A percentile compares a stretch with the other conserved stretches of the same genome.
phyloP scores from a whole-genome alignment of 2,113 vertebrate genomes.

The Neodontobutis hainanensis region DNA sequence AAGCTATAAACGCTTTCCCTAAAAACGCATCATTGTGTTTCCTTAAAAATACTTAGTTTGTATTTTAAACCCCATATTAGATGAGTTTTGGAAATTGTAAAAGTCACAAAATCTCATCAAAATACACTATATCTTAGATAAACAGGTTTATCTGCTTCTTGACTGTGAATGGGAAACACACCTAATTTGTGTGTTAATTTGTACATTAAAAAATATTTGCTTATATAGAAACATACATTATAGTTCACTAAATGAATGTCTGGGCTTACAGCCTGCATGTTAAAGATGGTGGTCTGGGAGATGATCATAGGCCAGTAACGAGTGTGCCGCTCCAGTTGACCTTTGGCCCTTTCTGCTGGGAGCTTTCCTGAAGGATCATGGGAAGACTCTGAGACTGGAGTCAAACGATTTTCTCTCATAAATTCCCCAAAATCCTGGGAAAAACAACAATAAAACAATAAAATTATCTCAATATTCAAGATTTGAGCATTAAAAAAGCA shows the following conservation, averaged over 20 bases:
- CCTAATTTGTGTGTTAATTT: no score
- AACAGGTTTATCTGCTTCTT: no score
- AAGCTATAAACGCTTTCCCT: background rate
- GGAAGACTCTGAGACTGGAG: slow-evolving; percentile 89
- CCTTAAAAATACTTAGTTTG: no score
- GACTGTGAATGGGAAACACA: no score
- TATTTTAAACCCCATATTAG: no score
- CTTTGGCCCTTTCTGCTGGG: slow-evolving; percentile 90
- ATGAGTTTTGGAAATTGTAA: background rate
- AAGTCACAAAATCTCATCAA: no score
- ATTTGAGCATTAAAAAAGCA: background rate
- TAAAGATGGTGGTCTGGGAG: slow-evolving; percentile 99
- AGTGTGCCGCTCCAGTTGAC: slow-evolving; percentile 94
- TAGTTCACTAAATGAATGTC: no score
- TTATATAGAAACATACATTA: no score
- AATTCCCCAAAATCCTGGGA: slow-evolving; percentile 98
- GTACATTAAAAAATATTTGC: no score
- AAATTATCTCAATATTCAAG: background rate
- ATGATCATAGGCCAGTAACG: slow-evolving; percentile 99
- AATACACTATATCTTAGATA: no score
- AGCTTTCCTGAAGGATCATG: slow-evolving; percentile 84
- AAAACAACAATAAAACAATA: slow-evolving; percentile 46
- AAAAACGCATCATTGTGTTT: no score
- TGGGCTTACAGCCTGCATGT: slow-evolving; percentile 95
- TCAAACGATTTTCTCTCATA: slow-evolving; percentile 97